Evolutionary conservation across 2,797 vertebrate genomes (phyloP).

Genomic region (Pseudomugil gertrudae): DNA sequence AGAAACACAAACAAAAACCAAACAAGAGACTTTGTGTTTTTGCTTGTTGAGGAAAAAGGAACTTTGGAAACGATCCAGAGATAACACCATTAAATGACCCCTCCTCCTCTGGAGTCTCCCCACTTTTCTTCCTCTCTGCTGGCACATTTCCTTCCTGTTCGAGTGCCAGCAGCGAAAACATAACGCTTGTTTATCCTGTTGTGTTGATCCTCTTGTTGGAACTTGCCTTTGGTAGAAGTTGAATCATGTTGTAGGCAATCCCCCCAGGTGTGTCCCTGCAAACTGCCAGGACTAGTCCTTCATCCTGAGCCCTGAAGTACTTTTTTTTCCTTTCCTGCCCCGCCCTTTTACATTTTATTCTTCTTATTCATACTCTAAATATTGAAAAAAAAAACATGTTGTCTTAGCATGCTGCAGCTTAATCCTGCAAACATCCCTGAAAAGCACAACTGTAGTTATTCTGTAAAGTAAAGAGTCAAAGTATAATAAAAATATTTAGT

Average conservation of each 20-base stretch:
- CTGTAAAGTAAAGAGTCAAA: not conserved
- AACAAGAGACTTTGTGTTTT: not conserved
- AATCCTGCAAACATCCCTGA: conserved; percentile 15
- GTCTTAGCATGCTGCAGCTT: not conserved
- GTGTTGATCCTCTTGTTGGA: conserved; percentile 22
- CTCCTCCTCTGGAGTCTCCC: not conserved
- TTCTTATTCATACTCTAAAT: not conserved
- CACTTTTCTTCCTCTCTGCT: conserved; percentile 5
- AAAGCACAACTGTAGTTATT: conserved; percentile 12
- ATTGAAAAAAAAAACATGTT: not conserved
- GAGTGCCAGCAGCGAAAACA: not conserved
- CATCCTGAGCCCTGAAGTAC: conserved; percentile 3
- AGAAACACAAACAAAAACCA: not conserved
- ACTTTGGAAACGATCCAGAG: conserved; percentile 19
- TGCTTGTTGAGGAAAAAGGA: not conserved
- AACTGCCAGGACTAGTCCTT: conserved; percentile 65
- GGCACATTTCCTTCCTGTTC: conserved; percentile 37
- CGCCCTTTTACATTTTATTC: rapidly evolving
- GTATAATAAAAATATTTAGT: not conserved
- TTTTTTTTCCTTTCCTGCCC: not conserved
- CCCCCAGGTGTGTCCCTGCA: conserved; percentile 48
- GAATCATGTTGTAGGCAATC: conserved; percentile 51
- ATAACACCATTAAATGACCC: conserved; percentile 16
- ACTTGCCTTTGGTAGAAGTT: conserved; percentile 39
- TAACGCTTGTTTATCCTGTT: conserved; percentile 29